These are phyloP conservation scores for Patagioenas fasciata DNA, from an alignment of 2,113 vertebrate species.

Conservation along the genomic window DNA sequence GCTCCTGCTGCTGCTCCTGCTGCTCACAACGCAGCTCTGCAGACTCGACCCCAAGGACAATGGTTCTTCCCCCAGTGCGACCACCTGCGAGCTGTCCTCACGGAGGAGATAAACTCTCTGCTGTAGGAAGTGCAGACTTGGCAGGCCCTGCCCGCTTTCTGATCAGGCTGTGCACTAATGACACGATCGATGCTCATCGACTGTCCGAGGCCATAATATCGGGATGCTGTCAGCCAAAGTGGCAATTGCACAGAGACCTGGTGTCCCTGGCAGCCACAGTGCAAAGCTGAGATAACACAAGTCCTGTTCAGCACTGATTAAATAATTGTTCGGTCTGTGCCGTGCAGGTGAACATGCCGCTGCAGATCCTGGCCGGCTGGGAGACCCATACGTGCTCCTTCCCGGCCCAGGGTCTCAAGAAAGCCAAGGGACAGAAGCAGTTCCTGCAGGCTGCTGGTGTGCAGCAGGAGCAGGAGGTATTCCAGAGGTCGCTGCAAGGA, in stretches of 20 bases:
- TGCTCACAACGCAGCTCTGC: fast-evolving
- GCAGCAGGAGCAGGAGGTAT: neutral
- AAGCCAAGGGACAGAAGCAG: neutral
- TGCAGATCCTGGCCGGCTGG: fast-evolving
- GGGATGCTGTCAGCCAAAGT: neutral
- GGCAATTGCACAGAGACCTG: neutral
- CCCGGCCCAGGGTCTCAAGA: fast-evolving
- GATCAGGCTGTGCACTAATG: neutral
- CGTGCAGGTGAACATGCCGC: fast-evolving
- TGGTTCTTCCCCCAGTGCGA: fast-evolving
- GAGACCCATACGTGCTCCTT: neutral
- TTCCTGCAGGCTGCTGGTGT: neutral
- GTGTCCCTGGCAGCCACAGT: neutral
- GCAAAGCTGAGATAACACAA: neutral
- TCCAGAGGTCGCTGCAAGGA: neutral
- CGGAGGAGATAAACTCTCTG: neutral
- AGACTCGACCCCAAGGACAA: neutral
- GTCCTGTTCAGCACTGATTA: neutral
- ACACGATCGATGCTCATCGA: neutral
- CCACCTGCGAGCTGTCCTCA: neutral
- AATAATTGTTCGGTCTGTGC: neutral
- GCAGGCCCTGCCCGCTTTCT: neutral
- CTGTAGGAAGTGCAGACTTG: neutral
- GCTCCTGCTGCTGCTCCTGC: neutral
- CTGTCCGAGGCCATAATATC: neutral